phyloP scores from a whole-genome alignment of 2,797 vertebrate genomes.

The Oryzias sinensis region DNA sequence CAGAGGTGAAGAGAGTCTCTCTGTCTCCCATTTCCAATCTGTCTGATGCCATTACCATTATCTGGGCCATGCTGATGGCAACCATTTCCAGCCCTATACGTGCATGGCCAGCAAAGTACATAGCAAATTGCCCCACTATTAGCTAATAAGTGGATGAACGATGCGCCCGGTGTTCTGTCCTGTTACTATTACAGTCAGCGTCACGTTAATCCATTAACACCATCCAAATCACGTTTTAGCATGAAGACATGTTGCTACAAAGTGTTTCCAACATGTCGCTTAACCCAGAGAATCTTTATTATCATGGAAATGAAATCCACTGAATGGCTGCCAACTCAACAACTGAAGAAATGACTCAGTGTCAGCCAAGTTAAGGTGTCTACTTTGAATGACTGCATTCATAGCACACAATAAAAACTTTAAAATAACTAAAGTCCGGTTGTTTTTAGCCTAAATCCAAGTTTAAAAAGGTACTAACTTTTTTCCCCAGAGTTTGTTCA shows the following conservation, averaged over 20 bases:
- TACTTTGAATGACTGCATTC: no score
- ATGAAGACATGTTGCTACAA: constrained; percentile 1
- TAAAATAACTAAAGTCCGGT: no score
- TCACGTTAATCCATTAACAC: constrained; percentile 48
- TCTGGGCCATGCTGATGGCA: constrained; percentile 55
- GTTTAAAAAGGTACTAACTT: no score
- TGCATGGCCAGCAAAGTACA: constrained; percentile 45
- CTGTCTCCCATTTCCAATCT: constrained; percentile 51
- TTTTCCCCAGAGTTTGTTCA: no score
- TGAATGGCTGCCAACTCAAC: not conserved
- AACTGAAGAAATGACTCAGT: not conserved
- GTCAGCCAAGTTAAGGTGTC: not conserved
- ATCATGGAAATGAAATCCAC: constrained; percentile 11
- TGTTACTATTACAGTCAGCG: constrained; percentile 24
- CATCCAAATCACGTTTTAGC: constrained; percentile 36
- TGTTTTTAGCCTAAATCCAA: no score
- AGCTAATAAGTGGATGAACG: constrained; percentile 64
- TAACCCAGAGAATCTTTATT: constrained; percentile 1
- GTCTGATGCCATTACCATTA: constrained; percentile 71
- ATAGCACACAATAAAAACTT: no score
- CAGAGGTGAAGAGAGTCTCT: constrained; percentile 43
- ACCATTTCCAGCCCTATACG: constrained; percentile 60
- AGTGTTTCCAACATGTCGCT: constrained; percentile 6
- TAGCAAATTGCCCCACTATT: constrained; percentile 69
- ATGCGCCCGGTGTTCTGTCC: constrained; percentile 47